phyloP scores from a whole-genome alignment of 2,888 invertebrate species.

The Sinodicranocentrus sp. region DNA sequence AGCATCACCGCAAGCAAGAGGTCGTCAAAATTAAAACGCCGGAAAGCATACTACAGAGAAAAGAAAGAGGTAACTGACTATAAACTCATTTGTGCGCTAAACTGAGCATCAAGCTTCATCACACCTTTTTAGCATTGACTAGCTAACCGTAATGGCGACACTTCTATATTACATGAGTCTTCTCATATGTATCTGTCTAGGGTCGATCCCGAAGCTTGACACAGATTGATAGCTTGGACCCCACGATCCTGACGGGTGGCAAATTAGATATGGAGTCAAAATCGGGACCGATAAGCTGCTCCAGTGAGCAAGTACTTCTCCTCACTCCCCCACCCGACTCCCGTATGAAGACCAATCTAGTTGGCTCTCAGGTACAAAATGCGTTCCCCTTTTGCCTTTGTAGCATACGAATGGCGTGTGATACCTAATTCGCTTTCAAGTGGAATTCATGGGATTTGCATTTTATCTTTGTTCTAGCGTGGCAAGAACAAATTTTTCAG shows the following conservation, averaged over 20 bases:
- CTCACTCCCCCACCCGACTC: slow-evolving; percentile 72
- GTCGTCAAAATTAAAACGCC: slow-evolving; percentile 75
- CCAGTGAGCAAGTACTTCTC: slow-evolving; percentile 74
- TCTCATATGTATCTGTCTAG: slow-evolving; percentile 78
- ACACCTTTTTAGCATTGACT: no score
- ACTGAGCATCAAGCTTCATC: no score
- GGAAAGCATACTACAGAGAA: slow-evolving; percentile 75
- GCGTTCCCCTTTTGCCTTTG: neutral
- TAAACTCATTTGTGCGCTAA: no score
- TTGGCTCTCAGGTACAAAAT: slow-evolving; percentile 81
- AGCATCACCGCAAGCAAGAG: slow-evolving; percentile 72
- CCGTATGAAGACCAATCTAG: slow-evolving; percentile 81
- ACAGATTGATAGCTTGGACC: slow-evolving; percentile 85
- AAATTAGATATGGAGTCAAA: slow-evolving; percentile 77
- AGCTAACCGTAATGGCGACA: no score
- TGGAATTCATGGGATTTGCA: no score
- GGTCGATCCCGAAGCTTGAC: slow-evolving; percentile 86
- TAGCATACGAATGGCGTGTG: no score
- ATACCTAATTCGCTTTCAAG: no score
- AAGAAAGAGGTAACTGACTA: slow-evolving; percentile 76
- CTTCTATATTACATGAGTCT: no score
- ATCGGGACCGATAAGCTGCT: slow-evolving; percentile 76
- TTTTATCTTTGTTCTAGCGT: slow-evolving; percentile 67
- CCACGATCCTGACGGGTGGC: slow-evolving; percentile 78
- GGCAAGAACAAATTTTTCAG: slow-evolving; percentile 79